These are phyloP conservation scores for Upupa epops DNA, from an alignment of 2,113 vertebrate genomes.

Conservation along the genomic window DNA sequence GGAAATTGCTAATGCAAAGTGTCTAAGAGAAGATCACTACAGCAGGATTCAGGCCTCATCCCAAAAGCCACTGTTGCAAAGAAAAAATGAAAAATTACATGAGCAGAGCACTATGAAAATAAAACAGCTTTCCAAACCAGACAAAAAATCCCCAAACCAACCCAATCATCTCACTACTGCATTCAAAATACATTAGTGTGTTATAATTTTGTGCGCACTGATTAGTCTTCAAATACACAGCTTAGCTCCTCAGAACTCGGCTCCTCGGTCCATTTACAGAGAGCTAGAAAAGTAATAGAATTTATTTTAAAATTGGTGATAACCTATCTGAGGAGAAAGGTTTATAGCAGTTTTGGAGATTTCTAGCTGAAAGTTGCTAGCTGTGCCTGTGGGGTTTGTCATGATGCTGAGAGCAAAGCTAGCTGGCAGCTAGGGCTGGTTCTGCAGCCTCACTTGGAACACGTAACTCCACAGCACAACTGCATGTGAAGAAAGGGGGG, in stretches of 20 bases:
- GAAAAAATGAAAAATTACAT: background rate
- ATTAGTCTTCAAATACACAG: background rate
- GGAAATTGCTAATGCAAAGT: conserved; percentile 74
- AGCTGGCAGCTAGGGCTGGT: background rate
- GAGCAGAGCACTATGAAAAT: background rate
- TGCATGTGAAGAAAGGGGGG: background rate
- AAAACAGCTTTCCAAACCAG: background rate
- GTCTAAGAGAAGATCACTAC: conserved; percentile 55
- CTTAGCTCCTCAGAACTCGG: background rate
- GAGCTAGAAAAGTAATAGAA: background rate
- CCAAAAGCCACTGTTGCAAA: conserved; percentile 25
- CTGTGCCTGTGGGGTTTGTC: background rate
- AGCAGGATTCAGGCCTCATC: conserved; percentile 19
- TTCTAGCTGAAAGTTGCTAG: background rate
- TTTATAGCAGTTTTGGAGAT: background rate
- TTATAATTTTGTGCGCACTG: background rate
- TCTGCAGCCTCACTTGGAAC: background rate
- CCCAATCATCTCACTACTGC: background rate
- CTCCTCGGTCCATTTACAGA: background rate
- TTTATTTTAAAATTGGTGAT: background rate
- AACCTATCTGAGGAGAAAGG: background rate
- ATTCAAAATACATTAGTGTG: background rate
- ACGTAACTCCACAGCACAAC: background rate
- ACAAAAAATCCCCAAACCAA: background rate
- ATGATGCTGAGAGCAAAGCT: background rate